These are phyloP conservation scores for Drosophila meridiana DNA, from an alignment of 2,888 invertebrate genomes.

Conservation along the genomic window DNA sequence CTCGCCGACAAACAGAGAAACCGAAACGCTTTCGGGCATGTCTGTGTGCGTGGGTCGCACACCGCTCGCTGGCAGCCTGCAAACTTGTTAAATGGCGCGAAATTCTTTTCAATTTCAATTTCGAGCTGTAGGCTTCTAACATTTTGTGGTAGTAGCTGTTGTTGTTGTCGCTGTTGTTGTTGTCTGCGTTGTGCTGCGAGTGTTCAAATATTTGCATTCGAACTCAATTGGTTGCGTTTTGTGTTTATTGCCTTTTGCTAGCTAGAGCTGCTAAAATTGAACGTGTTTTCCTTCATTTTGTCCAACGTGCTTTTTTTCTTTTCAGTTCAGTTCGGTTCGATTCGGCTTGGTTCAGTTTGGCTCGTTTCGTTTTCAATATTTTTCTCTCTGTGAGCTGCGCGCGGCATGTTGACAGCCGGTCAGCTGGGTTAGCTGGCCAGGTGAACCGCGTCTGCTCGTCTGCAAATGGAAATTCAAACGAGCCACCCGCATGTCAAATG, in stretches of 20 bases:
- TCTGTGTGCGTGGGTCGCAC: conserved; percentile 14
- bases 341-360: background rate
- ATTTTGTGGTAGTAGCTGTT: conserved; percentile 22
- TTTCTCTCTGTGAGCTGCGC: conserved; percentile 20
- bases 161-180: conserved; percentile 8
- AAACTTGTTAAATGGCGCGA: conserved; percentile 66
- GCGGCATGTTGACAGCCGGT: conserved; percentile 41
- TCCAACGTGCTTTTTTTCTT: background rate
- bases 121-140: conserved; percentile 48
- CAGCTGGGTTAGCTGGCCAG: conserved; percentile 45
- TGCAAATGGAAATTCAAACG: conserved; percentile 71
- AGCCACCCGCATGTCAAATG: conserved; percentile 67
- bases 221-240: conserved; percentile 79
- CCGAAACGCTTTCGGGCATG: conserved; percentile 39
- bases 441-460: conserved; percentile 25
- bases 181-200: conserved; percentile 33
- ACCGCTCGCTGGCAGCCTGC: conserved; percentile 27
- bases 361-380: conserved; percentile 44
- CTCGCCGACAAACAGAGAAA: conserved; percentile 1
- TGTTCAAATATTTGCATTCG: conserved; percentile 76
- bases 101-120: conserved; percentile 68
- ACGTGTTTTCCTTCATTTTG: conserved; percentile 43
- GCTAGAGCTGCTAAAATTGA: conserved; percentile 51
- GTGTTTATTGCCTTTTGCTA: conserved; percentile 74
- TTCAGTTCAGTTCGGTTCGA: background rate